These are phyloP conservation scores for Sylvilagus bachmani DNA, from an alignment of 2,113 vertebrate species.

Conservation along the genomic window DNA sequence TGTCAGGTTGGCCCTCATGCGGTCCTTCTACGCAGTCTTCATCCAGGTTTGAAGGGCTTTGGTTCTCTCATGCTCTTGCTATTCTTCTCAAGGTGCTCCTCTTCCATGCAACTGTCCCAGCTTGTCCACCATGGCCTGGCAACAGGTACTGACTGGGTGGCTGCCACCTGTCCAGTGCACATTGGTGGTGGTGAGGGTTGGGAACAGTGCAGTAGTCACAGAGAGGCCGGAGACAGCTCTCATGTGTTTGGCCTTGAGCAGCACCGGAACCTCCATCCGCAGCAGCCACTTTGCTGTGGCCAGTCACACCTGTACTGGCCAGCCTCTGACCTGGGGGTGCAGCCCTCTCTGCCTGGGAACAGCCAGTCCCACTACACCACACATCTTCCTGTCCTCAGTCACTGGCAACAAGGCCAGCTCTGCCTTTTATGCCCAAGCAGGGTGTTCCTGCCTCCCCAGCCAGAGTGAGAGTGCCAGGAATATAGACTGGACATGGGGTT, in stretches of 20 bases:
- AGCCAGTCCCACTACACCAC: accelerated
- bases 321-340: accelerated
- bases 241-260: not conserved
- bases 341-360: not conserved
- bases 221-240: not conserved
- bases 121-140: not conserved
- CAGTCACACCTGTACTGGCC: no score
- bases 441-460: not conserved
- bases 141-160: no score
- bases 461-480: not conserved
- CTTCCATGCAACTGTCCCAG: not conserved
- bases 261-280: not conserved
- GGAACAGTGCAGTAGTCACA: not conserved
- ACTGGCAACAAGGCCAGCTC: not conserved
- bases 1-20: no score
- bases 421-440: not conserved
- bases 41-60: not conserved
- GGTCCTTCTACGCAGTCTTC: not conserved
- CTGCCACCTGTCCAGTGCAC: not conserved
- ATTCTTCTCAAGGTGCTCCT: accelerated
- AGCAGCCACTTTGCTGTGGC: not conserved
- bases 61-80: not conserved
- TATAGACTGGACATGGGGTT: not conserved
- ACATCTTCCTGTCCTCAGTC: not conserved
- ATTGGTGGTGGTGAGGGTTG: not conserved